Conservation (phyloP, 2,888 invertebrate genomes). For the Tyria jacobaeae region DNA sequence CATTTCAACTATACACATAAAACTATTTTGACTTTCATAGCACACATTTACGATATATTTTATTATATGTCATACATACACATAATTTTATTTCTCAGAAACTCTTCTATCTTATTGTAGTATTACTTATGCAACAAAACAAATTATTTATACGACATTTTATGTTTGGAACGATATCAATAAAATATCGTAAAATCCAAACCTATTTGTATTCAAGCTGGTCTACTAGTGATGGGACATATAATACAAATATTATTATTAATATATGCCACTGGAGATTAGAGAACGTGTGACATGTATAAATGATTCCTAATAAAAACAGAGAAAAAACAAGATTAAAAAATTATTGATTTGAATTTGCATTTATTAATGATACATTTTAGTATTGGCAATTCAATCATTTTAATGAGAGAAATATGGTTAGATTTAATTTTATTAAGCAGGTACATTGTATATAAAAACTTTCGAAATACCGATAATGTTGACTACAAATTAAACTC, state of each 20-base stretch:
- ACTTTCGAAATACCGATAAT: not conserved
- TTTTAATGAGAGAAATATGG: not conserved
- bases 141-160: constrained; percentile 46
- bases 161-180: constrained; percentile 40
- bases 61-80: constrained; percentile 41
- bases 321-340: constrained; percentile 6
- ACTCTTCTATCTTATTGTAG: constrained; percentile 19
- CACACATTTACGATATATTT: constrained; percentile 21
- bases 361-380: constrained; percentile 10
- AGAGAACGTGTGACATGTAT: constrained; percentile 12
- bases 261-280: constrained; percentile 26
- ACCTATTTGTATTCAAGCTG: constrained; percentile 32
- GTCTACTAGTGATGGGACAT: constrained; percentile 33
- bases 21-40: constrained; percentile 17
- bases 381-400: constrained; percentile 1
- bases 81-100: constrained; percentile 31
- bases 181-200: constrained; percentile 39
- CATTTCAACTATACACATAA: constrained; percentile 9
- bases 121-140: constrained; percentile 39
- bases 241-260: constrained; percentile 19
- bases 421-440: not conserved
- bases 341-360: constrained; percentile 10
- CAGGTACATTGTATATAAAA: not conserved
- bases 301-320: constrained; percentile 25
- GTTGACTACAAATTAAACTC: not conserved